Conservation (phyloP, 2,797 vertebrate species). For the Aphelocoma californica region DNA sequence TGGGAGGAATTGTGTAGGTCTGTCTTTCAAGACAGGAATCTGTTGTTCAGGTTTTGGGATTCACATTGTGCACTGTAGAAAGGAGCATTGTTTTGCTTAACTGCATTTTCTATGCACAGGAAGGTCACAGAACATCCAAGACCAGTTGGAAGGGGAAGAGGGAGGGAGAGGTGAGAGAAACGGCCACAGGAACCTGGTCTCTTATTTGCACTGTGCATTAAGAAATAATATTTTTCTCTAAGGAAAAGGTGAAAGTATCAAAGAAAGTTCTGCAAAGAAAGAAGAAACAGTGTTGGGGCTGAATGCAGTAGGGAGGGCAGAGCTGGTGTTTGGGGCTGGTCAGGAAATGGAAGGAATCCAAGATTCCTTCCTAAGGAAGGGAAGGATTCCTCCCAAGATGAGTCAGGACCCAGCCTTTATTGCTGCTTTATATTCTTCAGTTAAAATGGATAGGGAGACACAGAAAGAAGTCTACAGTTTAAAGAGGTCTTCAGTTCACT, state of each 20-base stretch:
- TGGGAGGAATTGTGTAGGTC: neutral
- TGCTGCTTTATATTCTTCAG: neutral
- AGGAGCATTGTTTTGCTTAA: neutral
- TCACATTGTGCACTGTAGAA: neutral
- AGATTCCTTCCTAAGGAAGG: neutral
- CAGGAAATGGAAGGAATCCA: neutral
- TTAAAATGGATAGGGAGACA: neutral
- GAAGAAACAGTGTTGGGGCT: neutral
- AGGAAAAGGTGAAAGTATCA: neutral
- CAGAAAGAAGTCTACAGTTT: neutral
- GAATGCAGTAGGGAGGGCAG: neutral
- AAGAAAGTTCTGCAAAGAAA: neutral
- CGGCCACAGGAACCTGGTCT: neutral
- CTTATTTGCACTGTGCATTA: neutral
- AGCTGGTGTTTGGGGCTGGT: neutral
- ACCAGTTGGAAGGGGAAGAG: neutral
- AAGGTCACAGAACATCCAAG: neutral
- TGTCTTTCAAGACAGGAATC: neutral
- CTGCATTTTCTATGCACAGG: neutral
- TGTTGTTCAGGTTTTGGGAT: neutral
- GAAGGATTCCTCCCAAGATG: neutral
- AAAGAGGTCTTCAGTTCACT: neutral
- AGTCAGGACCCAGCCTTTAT: neutral
- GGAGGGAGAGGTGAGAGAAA: neutral
- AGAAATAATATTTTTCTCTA: neutral